Conservation (phyloP, 2,797 vertebrate genomes). For the Pseudochaenichthys georgianus region DNA sequence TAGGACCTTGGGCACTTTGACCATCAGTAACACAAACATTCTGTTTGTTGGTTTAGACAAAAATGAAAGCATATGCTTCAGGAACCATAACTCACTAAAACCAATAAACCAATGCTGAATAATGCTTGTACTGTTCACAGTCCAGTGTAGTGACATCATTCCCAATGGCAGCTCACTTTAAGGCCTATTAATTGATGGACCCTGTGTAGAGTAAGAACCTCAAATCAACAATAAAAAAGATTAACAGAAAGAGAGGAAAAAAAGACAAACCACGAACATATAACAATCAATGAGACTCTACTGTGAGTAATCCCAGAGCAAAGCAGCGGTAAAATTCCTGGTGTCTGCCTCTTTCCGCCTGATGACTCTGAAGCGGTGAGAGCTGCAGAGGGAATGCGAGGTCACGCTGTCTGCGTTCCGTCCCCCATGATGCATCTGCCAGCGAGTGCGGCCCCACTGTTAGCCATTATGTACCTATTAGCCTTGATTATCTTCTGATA, state of each 20-base stretch:
- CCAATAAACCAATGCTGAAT: constrained; percentile 66
- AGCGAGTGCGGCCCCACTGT: constrained; percentile 90
- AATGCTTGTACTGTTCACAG: constrained; percentile 60
- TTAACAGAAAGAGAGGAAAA: constrained; percentile 19
- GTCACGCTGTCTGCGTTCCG: constrained; percentile 86
- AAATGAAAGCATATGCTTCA: constrained; percentile 81
- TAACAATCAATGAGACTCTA: constrained; percentile 52
- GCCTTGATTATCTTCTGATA: constrained; percentile 98
- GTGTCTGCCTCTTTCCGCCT: constrained; percentile 74
- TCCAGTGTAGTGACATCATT: constrained; percentile 53
- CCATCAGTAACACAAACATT: constrained; percentile 76
- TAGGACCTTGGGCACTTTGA: constrained; percentile 71
- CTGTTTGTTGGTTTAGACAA: constrained; percentile 81
- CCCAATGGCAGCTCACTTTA: constrained; percentile 30
- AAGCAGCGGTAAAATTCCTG: constrained; percentile 68
- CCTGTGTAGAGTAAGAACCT: constrained; percentile 28
- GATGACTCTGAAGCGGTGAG: constrained; percentile 70
- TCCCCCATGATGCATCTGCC: constrained; percentile 92
- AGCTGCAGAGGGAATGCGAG: constrained; percentile 78
- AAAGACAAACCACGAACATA: constrained; percentile 20
- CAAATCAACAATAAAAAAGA: constrained; percentile 43
- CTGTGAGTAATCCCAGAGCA: constrained; percentile 60
- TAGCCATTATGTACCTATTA: constrained; percentile 99
- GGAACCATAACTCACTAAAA: constrained; percentile 66
- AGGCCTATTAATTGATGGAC: constrained; percentile 42